Evolutionary conservation across 2,797 vertebrate species (phyloP), one percentile per base, ranked within the genome.

Genomic region (Glossophaga mutica): DNA sequence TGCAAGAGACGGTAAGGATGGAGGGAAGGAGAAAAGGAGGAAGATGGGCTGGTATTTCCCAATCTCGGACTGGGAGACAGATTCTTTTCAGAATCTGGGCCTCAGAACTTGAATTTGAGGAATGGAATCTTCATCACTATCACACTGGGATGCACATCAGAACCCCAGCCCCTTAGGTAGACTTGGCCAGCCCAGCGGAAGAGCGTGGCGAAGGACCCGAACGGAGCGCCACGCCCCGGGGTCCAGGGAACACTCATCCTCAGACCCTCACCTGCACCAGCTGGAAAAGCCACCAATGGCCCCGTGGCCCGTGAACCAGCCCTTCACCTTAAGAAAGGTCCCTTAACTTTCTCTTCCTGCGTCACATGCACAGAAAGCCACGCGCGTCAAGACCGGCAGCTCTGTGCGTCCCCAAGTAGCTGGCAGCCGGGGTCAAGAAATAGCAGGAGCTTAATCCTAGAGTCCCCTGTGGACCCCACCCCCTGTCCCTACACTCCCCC

Each of bases 1-100:
- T 82, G 37, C 57, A 71, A 93, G 84, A 92, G 67, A 73, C 1
- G 88, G 97, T 96, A 92, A 97, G 96, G 19, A 81, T 9, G n/a
- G 29, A 34, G 42, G 50, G 18, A 50, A 11, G 1, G 1, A 26
- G 18, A 44, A 18, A 26, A 32, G 65, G 39, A 18, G 19, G 29
- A 9, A 18, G 39, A 8, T 18, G 29, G 14, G 1, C 11, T 1
- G n/a, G 10, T 8, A 0, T 37, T 29, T n/a, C 7, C 6, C 4
- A 59, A 10, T 42, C 55, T n/a, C 9, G 24, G 37, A 46, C 29
- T 78, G 34, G 26, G 3, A 34, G 55, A 62, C 6, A 22, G 1
- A 5, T 62, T 76, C 5, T 29, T 65, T 65, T 92, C 26, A n/a
- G 79, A 62, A 89, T 82, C 50, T 55, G 67, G 78, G 24, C n/a